Base-by-base conservation (phyloP, 1,140 invertebrate genomes). In the Drosophila kepulauana region DNA sequence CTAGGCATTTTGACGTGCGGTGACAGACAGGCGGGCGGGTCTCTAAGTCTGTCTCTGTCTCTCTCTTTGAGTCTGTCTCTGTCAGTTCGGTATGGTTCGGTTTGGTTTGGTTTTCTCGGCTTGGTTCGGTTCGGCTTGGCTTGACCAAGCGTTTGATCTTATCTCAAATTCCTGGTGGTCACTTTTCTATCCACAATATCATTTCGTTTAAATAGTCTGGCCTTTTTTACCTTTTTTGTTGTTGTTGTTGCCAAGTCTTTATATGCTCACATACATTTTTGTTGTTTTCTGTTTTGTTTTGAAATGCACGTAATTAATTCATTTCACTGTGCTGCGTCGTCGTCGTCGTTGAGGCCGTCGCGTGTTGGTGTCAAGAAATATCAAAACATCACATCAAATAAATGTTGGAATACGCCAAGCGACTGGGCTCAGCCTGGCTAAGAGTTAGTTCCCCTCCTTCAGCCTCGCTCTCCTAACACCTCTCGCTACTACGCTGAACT, bases 341-440 rank as follows among this genome's bases (percentile, higher is more conserved):
- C 20, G 48, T 38, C 35, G 35, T 38, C 8, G 45, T 15, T 64
- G 71, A 65, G 62, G 64, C 79, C 82, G 64, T 85, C 74, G 91
- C 91, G 91, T 92, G 91, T 86, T 92, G 88, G 91, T 92, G 91
- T 92, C 91, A 92, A 92, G 80, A 92, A 91, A 92, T 92, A 92
- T 92, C 91, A 92, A 92, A 92, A 92, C 91, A 92, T 92, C 91
- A 92, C 91, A 92, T 92, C 91, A 92, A 92, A 92, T 92, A 92
- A 92, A 92, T 91, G 91, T 92, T 92, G 81, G 81, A 91, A 87
- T 84, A 80, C 46, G 67, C 74, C 77, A 75, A 67, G 51, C 69
- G 75, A 73, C 33, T 51, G 64, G 54, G 28, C 35, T 33, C 49
- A 38, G 3, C 49, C 59, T 52, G 33, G 35, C 35, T 45, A 5